A percentile compares a stretch with the other conserved stretches of the same genome.
phyloP scores from a whole-genome alignment of 1,140 invertebrate genomes.

The Oreohelix idahoensis region DNA sequence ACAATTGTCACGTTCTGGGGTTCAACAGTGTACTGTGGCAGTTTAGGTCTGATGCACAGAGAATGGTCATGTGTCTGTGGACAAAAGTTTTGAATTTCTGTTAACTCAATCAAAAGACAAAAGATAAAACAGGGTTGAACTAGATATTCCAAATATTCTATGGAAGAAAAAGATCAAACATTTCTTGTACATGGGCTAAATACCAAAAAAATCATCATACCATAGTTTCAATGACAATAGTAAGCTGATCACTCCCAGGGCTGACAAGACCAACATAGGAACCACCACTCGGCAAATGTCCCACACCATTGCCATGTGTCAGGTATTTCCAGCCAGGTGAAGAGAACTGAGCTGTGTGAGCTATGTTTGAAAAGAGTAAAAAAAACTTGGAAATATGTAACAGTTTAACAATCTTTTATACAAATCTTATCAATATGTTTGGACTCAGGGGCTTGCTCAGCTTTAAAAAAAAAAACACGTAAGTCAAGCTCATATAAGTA shows the following conservation, averaged over 20 bases:
- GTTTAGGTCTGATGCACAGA: constrained; percentile 65
- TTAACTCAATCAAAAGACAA: neutral
- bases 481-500: too few relatives aligned
- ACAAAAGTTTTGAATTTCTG: neutral
- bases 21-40: constrained; percentile 65
- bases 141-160: too few relatives aligned
- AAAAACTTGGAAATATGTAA: neutral
- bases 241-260: constrained; percentile 65
- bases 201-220: too few relatives aligned
- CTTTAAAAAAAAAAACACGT: too few relatives aligned
- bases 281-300: constrained; percentile 63
- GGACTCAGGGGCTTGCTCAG: too few relatives aligned
- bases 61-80: constrained; percentile 70
- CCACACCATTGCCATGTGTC: constrained; percentile 64
- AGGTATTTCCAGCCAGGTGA: constrained; percentile 70
- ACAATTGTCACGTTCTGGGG: constrained; percentile 63
- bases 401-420: too few relatives aligned
- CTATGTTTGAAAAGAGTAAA: constrained; percentile 45
- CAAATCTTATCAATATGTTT: too few relatives aligned
- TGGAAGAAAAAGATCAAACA: too few relatives aligned
- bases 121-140: too few relatives aligned
- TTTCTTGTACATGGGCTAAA: too few relatives aligned
- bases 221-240: constrained; percentile 72
- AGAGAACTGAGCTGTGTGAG: constrained; percentile 72
- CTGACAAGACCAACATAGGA: constrained; percentile 67